These are phyloP conservation scores for Nymphicus hollandicus DNA, from an alignment of 2,113 vertebrate genomes.

Conservation along the genomic window DNA sequence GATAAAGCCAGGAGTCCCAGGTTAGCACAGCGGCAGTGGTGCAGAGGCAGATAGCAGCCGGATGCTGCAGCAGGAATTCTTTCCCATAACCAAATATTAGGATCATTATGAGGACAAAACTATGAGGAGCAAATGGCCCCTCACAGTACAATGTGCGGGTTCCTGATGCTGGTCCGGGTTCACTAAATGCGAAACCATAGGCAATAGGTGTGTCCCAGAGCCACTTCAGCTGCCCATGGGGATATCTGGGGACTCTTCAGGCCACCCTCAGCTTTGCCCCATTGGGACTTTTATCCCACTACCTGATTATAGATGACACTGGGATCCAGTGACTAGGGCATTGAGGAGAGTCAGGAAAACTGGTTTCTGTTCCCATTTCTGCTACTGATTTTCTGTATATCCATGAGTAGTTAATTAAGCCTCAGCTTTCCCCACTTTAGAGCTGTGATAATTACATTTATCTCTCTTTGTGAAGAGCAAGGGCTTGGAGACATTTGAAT, in stretches of 20 bases:
- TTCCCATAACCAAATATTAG: not conserved
- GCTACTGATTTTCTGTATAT: not conserved
- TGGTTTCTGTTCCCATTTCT: slow-evolving; percentile 32
- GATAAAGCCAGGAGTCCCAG: not conserved
- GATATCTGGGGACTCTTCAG: not conserved
- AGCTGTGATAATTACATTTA: slow-evolving; percentile 46
- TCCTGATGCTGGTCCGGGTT: fast-evolving
- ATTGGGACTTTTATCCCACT: not conserved
- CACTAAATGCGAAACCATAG: not conserved
- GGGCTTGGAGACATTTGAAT: slow-evolving; percentile 19
- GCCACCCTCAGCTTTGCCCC: not conserved
- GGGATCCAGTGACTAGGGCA: not conserved
- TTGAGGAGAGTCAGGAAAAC: not conserved
- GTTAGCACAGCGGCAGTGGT: not conserved
- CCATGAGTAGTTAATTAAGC: slow-evolving; percentile 18
- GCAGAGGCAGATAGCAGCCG: not conserved
- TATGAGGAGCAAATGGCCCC: not conserved
- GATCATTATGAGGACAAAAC: not conserved
- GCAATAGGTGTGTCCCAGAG: not conserved
- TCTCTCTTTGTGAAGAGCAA: slow-evolving; percentile 41
- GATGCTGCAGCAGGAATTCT: not conserved
- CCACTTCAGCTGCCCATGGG: not conserved
- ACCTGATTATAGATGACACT: not conserved
- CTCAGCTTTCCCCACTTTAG: slow-evolving; percentile 4
- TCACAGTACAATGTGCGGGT: fast-evolving